Percentiles rank a stretch among this genome's conserved stretches.
Conservation (phyloP, 2,113 vertebrate species). For the Upupa epops region DNA sequence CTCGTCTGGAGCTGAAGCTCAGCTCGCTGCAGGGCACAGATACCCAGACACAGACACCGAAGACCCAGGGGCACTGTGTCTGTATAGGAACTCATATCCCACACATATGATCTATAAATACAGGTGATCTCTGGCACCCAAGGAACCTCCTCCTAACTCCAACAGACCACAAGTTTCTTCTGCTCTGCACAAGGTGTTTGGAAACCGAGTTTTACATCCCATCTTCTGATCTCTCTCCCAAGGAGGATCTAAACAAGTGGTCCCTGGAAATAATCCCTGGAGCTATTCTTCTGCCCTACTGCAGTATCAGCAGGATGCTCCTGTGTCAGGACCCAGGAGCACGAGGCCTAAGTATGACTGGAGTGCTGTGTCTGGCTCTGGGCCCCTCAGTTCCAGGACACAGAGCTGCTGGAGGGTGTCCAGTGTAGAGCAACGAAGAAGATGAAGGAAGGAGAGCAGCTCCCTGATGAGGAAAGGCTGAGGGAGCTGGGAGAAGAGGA, state of each 20-base stretch:
- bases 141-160: neutral
- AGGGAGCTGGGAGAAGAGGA: no score
- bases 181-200: fast-evolving
- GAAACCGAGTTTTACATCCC: neutral
- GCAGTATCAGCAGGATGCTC: neutral
- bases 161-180: neutral
- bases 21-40: neutral
- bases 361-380: no score
- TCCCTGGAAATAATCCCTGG: neutral
- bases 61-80: neutral
- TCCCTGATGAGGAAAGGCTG: no score
- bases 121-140: no score
- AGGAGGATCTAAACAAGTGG: neutral
- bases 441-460: no score
- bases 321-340: neutral
- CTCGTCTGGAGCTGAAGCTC: neutral
- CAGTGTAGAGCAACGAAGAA: no score
- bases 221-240: neutral
- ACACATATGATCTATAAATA: no score
- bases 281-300: neutral
- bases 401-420: no score
- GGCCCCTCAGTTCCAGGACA: no score
- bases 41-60: neutral
- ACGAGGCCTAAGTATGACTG: no score
- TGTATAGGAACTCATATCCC: no score